phyloP scores from a whole-genome alignment of 2,888 invertebrate species.

The Drosophila prolongata region DNA sequence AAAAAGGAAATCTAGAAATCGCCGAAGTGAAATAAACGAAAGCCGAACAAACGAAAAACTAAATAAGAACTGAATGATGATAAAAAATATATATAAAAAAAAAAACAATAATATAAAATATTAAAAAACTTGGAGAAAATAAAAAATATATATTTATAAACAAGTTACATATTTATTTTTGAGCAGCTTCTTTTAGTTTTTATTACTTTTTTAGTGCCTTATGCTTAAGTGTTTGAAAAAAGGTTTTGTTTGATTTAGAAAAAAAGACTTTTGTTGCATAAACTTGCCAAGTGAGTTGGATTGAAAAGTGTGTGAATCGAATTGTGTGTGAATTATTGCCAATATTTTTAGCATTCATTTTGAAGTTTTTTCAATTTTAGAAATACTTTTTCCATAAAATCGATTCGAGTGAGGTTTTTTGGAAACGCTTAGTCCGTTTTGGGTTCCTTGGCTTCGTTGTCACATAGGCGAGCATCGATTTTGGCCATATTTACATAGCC shows the following conservation, averaged over 20 bases:
- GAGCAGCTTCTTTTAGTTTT: not conserved
- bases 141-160: conserved; percentile 5
- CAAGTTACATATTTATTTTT: not conserved
- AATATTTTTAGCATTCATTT: not conserved
- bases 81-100: conserved; percentile 2
- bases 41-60: conserved; percentile 36
- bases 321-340: not conserved
- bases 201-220: conserved; percentile 7
- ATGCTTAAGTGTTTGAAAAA: not conserved
- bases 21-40: conserved; percentile 59
- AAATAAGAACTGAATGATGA: conserved; percentile 36
- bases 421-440: conserved; percentile 18
- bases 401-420: conserved; percentile 6
- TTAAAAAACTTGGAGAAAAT: conserved; percentile 13
- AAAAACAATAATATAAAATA: not conserved
- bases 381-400: not conserved
- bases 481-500: conserved; percentile 55
- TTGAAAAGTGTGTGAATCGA: not conserved
- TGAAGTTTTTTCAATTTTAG: not conserved
- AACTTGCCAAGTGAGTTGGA: conserved; percentile 11
- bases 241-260: not conserved
- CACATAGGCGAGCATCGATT: conserved; percentile 61
- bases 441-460: conserved; percentile 35
- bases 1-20: conserved; percentile 34
- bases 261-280: conserved; percentile 29